A percentile compares a stretch with the other conserved stretches of the same genome.
These are phyloP conservation scores for Philopedon plagiatum DNA, from an alignment of 2,888 invertebrate genomes.

Conservation along the genomic window DNA sequence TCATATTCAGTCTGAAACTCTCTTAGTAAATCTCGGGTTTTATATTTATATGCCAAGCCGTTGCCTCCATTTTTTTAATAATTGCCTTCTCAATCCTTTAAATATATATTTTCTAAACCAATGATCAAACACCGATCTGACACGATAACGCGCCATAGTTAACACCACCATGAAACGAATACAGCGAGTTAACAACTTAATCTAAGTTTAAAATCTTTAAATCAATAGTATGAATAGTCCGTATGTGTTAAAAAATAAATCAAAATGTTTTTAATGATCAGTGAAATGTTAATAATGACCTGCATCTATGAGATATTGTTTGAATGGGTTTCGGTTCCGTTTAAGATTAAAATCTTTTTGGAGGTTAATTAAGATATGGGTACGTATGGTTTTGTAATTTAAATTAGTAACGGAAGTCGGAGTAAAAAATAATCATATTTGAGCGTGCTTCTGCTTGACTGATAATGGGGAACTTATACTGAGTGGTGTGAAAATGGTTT, in stretches of 20 bases:
- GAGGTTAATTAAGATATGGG: constrained; percentile 39
- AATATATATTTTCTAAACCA: constrained; percentile 1
- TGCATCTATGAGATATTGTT: constrained; percentile 38
- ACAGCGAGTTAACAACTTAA: constrained; percentile 26
- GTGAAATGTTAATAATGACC: constrained; percentile 48
- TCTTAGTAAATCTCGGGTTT: no score
- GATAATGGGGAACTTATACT: no score
- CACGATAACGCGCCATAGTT: constrained; percentile 11
- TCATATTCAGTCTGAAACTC: no score
- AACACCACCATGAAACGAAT: constrained; percentile 16
- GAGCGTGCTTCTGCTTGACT: no score
- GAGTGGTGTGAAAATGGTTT: no score
- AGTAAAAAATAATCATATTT: neutral
- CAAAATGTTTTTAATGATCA: constrained; percentile 47
- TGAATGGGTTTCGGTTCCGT: constrained; percentile 41
- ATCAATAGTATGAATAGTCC: constrained; percentile 29
- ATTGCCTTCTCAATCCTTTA: no score
- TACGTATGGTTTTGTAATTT: constrained; percentile 7
- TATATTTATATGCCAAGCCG: no score
- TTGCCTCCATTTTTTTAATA: no score
- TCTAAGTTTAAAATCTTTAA: constrained; percentile 29
- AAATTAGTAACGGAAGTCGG: constrained; percentile 10
- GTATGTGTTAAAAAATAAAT: constrained; percentile 47
- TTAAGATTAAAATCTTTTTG: constrained; percentile 38
- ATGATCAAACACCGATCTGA: constrained; percentile 13